Evolutionary conservation across 2,888 invertebrate species (phyloP), one percentile per base, ranked within the genome.

Genomic region (Bimastos eiseni): DNA sequence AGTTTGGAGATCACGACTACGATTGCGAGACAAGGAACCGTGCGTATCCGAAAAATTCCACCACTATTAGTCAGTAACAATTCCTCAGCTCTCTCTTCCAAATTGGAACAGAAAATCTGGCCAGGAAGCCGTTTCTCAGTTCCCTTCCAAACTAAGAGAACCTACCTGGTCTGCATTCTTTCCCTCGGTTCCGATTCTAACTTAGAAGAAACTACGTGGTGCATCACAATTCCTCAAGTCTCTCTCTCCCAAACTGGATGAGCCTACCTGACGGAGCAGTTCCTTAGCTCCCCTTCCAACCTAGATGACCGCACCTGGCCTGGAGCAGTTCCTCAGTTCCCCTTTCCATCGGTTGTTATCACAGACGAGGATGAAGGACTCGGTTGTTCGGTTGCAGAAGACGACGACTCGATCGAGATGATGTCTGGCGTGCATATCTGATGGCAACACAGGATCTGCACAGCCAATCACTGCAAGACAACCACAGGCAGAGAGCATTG

Each of bases 341-440:
- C 86, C 86, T 36, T 86, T 86, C 86, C 86, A 86, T 8, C 86
- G 86, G 86, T 83, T 44, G 38, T 38, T 34, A 84, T 83, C 88
- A 36, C 90, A 89, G 33, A 89, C 36, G 55, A 89, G 89, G 44
- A 89, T 49, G 49, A 89, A 89, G 1, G 89, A 89, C 37, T 89
- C 44, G 38, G 41, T 34, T 34, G 89, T 89, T 89, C 49, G 41
- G 89, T 89, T 89, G 44, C 89, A 89, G 38, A 89, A 41, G 49
- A 49, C 89, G 21, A 89, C 36, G 0, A 89, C 44, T 0, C 89
- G 41, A 38, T 89, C 89, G 4, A 49, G 33, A 33, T 89, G 89
- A 41, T 89, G 49, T 33, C 89, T 21, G 17, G 36, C n/a, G 44
- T 89, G 44, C 38, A 89, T 41, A 0, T 89, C 89, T 8, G 41